Conservation (phyloP, 2,888 invertebrate genomes). For the Drosophila birchii region DNA sequence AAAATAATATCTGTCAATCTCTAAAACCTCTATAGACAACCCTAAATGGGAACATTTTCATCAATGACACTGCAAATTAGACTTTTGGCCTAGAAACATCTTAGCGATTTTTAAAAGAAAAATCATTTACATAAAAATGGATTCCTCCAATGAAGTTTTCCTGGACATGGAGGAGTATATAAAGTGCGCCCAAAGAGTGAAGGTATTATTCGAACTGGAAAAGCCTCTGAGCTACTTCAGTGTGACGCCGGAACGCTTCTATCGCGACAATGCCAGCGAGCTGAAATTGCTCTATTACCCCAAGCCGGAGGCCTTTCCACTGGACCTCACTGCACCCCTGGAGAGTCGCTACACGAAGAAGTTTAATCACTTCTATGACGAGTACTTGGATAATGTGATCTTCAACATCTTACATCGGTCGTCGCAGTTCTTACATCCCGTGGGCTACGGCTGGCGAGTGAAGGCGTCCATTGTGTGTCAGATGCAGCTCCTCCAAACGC, state of each 20-base stretch:
- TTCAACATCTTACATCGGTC: not conserved
- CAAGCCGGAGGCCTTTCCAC: not conserved
- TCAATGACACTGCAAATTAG: not conserved
- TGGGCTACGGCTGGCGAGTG: not conserved
- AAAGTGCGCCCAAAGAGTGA: too few species aligned
- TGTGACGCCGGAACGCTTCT: slow-evolving; percentile 4
- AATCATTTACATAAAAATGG: not conserved
- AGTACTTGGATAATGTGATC: slow-evolving; percentile 2
- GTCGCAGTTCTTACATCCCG: not conserved
- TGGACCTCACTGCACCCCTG: not conserved
- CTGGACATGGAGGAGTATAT: not conserved
- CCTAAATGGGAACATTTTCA: not conserved
- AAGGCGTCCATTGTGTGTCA: not conserved
- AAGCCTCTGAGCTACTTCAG: not conserved
- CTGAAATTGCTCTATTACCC: not conserved
- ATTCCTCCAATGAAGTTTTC: too few species aligned
- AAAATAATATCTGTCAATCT: not conserved
- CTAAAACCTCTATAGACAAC: not conserved
- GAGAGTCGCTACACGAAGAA: too few species aligned
- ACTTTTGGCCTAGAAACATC: too few species aligned
- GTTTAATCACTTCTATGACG: not conserved
- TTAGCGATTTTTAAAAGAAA: too few species aligned
- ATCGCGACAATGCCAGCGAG: not conserved
- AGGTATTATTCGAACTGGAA: not conserved
- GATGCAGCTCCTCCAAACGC: not conserved